These are phyloP conservation scores for Stenodema calcarata DNA, from an alignment of 2,888 invertebrate species.

Conservation along the genomic window DNA sequence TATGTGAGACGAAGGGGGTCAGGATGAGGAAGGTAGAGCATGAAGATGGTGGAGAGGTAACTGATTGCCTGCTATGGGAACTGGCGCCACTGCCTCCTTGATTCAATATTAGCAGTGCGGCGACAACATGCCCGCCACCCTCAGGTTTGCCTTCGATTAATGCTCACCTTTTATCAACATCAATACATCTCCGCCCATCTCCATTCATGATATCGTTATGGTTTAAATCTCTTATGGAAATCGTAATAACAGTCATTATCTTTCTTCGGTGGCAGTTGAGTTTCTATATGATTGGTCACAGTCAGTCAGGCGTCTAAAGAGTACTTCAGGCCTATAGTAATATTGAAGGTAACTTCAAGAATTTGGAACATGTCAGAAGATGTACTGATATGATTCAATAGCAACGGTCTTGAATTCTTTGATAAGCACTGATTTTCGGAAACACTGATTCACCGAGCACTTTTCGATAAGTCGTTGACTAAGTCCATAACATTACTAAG, in stretches of 20 bases:
- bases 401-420: too few relatives aligned
- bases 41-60: constrained; percentile 21
- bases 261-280: neutral
- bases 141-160: constrained; percentile 20
- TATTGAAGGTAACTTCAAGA: neutral
- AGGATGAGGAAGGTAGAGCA: neutral
- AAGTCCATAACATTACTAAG: too few relatives aligned
- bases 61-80: constrained; percentile 31
- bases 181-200: neutral
- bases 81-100: constrained; percentile 38
- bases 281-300: neutral
- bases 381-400: too few relatives aligned
- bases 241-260: constrained; percentile 24
- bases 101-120: constrained; percentile 38
- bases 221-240: constrained; percentile 20
- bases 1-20: neutral
- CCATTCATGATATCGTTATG: constrained; percentile 24
- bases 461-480: too few relatives aligned
- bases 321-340: neutral
- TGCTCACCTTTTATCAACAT: constrained; percentile 14
- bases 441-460: too few relatives aligned
- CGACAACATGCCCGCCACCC: constrained; percentile 14
- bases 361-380: neutral
- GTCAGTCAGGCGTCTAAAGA: neutral
- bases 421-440: too few relatives aligned